Evolutionary conservation across 2,888 invertebrate species (phyloP), one percentile per base, ranked within the genome.

Genomic region (Ennomos erosarius): DNA sequence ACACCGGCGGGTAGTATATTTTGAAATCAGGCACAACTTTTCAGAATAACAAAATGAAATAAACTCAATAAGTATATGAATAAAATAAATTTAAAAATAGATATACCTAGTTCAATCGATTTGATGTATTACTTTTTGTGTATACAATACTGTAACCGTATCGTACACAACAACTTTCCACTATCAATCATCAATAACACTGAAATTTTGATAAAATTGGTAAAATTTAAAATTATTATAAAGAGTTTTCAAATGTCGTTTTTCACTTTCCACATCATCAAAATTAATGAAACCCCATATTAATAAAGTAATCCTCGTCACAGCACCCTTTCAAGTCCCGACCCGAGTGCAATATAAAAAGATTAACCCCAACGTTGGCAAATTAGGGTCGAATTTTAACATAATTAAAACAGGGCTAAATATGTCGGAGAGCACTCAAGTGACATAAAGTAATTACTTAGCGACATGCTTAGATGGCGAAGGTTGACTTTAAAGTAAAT

Each of bases 351-450:
- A 55, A 59, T 60, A 57, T 63, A 65, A 68, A 65, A 68, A 63
- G 64, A 55, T 66, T 65, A 67, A 67, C 69, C 66, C 64, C 61
- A 50, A 42, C 64, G 60, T 57, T 55, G 55, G 56, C 40, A 52
- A 68, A 66, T 69, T 70, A 70, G 68, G 64, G 56, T 52, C 61
- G 60, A 69, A 69, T 69, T 66, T 64, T 69, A 76, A 73, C 65
- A 65, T 69, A 65, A 65, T 75, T 73, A 74, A 67, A 64, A 68
- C 67, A 64, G 69, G 54, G 67, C 71, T 70, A 69, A 75, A 76
- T 67, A 69, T 70, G 69, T 67, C 64, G 63, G 62, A 60, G 64
- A 61, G 55, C 57, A 53, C 62, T 62, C 56, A 49, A 64, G 55
- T 54, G 56, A 51, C 55, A 58, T 68, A 65, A 73, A 73, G 69